phyloP scores from a whole-genome alignment of 2,888 invertebrate genomes.

The Pristionchus maxplancki region DNA sequence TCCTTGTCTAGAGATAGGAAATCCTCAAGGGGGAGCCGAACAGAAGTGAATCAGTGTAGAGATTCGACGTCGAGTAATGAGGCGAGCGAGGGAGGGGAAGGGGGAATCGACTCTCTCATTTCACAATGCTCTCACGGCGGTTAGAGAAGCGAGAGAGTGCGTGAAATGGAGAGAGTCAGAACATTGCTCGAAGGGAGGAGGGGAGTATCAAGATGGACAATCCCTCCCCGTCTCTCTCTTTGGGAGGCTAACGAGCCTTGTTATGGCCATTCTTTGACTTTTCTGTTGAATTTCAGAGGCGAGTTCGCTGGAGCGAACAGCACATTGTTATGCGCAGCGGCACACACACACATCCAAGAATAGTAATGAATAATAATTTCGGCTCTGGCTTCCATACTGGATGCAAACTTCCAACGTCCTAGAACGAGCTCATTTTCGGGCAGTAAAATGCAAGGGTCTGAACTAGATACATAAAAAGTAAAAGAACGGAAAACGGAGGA shows the following conservation, averaged over 20 bases:
- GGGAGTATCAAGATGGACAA: constrained; percentile 25
- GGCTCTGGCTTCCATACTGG: too few relatives aligned
- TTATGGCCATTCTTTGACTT: neutral
- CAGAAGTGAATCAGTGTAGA: constrained; percentile 38
- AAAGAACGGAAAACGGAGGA: neutral
- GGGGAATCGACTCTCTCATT: too few relatives aligned
- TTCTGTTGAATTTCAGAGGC: neutral
- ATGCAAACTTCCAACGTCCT: too few relatives aligned
- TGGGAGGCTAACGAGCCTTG: neutral
- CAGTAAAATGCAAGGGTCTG: too few relatives aligned
- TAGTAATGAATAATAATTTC: too few relatives aligned
- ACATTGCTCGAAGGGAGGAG: neutral
- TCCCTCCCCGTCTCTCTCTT: too few relatives aligned
- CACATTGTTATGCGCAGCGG: neutral
- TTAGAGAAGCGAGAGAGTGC: neutral
- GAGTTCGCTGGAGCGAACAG: neutral
- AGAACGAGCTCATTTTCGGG: too few relatives aligned
- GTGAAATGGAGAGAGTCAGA: neutral
- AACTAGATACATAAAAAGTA: too few relatives aligned
- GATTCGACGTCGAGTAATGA: constrained; percentile 31
- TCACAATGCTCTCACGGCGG: too few relatives aligned
- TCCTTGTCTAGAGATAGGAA: neutral
- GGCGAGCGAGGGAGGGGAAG: neutral
- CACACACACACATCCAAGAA: too few relatives aligned
- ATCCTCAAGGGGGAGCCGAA: neutral